Base-by-base conservation (phyloP, 2,888 invertebrate genomes). In the Eurytoma adleriae region DNA sequence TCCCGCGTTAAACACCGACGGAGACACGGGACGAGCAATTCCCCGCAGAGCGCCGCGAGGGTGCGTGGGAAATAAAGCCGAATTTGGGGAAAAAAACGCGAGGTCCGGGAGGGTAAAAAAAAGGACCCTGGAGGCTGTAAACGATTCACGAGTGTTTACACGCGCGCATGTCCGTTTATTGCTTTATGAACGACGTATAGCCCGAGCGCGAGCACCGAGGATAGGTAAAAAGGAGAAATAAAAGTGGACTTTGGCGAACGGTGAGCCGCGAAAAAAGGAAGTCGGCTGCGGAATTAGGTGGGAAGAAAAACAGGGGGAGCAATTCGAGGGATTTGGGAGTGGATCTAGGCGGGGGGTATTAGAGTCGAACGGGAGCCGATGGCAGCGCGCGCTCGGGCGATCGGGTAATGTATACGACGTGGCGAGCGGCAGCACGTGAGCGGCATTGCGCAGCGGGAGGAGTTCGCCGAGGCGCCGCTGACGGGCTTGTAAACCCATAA, bases 401-500 rank as follows among this genome's bases (percentile, higher is more conserved):
- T 76, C 40, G 71, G 50, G 68, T 72, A 80, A 66, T 59, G 59
- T 69, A 48, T 64, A n/a, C 7, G 30, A 18, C 18, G 18, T 24
- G 14, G 30, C 27, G 40, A 20, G n/a, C 18, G 54, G 30, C 52
- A n/a, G 68, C n/a, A 52, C 48, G 81, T 61, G 74, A 59, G 78
- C 78, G 59, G 54, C 62, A 75, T 48, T 20, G 72, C 13, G 40
- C 54, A 14, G 70, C 27, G 48, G 20, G 40, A 57, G 68, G 56
- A 56, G 59, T 50, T 57, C 10, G 13, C 79, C 78, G 74, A 82
- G 82, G 80, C 84, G 83, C 83, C 85, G 87, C 86, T 87, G 87
- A 87, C 87, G 85, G 85, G 85, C 89, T 87, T 87, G 89, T 90
- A 90, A 90, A 89, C 84, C 87, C 88, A 90, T 89, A 90, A 89